Conservation (phyloP, 2,888 invertebrate genomes). For the Autographa gamma region DNA sequence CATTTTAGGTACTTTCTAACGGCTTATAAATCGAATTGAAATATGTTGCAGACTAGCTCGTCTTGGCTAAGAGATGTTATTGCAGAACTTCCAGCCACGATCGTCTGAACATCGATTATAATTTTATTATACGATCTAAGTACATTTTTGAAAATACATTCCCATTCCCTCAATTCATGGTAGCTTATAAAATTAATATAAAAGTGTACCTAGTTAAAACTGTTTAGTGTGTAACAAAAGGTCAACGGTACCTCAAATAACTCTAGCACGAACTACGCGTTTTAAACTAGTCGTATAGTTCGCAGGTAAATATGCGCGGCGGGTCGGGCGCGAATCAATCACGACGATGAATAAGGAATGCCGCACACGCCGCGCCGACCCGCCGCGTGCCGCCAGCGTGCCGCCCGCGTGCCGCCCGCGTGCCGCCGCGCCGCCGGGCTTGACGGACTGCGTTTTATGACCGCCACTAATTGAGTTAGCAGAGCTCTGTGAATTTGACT, state of each 20-base stretch:
- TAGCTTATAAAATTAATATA: too few relatives aligned
- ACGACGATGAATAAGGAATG: conserved; percentile 29
- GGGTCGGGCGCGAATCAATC: conserved; percentile 23
- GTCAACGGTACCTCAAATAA: neutral
- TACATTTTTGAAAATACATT: too few relatives aligned
- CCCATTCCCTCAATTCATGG: too few relatives aligned
- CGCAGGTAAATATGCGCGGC: conserved; percentile 22
- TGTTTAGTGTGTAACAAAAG: neutral
- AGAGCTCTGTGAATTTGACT: neutral
- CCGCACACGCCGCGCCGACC: conserved; percentile 10
- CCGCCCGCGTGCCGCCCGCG: neutral
- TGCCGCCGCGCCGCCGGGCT: neutral
- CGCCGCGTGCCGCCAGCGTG: conserved; percentile 1
- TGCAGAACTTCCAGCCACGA: neutral
- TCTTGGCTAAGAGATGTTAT: conserved; percentile 6
- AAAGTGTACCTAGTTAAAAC: too few relatives aligned
- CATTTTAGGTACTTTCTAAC: conserved; percentile 25
- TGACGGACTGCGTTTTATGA: neutral
- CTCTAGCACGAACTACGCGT: neutral
- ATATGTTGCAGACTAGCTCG: conserved; percentile 12
- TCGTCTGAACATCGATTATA: too few relatives aligned
- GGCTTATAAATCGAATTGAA: conserved; percentile 35
- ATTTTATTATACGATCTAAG: too few relatives aligned
- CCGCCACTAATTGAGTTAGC: conserved; percentile 9
- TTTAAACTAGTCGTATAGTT: conserved; percentile 7